Conservation (phyloP, 2,113 vertebrate genomes). For the Gavia stellata region DNA sequence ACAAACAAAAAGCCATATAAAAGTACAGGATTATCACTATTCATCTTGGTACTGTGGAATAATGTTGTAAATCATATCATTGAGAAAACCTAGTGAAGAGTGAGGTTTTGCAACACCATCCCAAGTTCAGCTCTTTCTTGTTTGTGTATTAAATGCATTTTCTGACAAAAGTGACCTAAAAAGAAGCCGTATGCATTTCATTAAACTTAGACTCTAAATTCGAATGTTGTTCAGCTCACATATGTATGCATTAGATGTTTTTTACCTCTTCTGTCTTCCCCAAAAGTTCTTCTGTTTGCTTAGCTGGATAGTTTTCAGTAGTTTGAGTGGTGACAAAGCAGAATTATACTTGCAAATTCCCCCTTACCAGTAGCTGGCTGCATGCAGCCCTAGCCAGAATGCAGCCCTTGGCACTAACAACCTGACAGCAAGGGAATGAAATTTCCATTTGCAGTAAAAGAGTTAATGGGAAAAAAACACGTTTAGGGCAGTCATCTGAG, state of each 20-base stretch:
- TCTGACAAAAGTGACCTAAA: neutral
- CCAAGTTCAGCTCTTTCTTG: neutral
- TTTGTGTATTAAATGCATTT: neutral
- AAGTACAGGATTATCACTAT: neutral
- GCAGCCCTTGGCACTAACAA: neutral
- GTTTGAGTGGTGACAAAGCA: neutral
- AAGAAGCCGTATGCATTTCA: neutral
- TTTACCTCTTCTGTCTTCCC: neutral
- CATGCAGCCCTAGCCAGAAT: neutral
- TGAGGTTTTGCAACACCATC: neutral
- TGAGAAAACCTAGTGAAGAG: neutral
- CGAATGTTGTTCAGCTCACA: neutral
- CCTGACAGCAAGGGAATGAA: neutral
- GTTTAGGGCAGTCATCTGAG: neutral
- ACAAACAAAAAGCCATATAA: neutral
- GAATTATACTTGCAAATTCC: conserved; percentile 28
- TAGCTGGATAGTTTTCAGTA: neutral
- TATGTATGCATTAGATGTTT: accelerated
- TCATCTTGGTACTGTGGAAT: neutral
- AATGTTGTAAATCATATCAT: neutral
- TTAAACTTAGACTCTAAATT: neutral
- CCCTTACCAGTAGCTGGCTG: neutral
- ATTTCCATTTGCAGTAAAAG: conserved; percentile 15
- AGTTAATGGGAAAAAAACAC: neutral
- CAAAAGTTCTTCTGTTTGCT: neutral